A percentile compares a stretch with the other conserved stretches of the same genome.
These are phyloP conservation scores for Aspidiotus destructor DNA, from an alignment of 2,888 invertebrate species.

Conservation along the genomic window DNA sequence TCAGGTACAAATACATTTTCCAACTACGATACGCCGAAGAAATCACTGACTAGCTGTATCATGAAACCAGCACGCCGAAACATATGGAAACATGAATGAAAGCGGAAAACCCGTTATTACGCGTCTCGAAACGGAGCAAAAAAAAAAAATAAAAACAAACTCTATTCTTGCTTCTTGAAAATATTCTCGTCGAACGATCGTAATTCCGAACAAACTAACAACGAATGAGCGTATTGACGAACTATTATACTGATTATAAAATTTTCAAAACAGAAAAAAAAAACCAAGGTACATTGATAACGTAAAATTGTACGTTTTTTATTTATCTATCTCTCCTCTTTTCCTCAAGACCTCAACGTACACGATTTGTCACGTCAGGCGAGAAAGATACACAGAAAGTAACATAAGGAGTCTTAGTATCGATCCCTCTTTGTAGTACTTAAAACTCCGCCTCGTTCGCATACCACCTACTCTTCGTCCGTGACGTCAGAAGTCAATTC, in stretches of 20 bases:
- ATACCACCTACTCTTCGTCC: conserved; percentile 13
- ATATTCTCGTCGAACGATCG: too few species aligned
- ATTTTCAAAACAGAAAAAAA: too few species aligned
- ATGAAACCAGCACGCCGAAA: background rate
- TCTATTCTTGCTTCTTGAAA: too few species aligned
- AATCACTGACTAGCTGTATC: background rate
- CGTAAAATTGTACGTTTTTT: too few species aligned
- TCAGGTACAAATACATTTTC: conserved; percentile 9
- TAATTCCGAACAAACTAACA: too few species aligned
- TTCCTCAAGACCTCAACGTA: background rate
- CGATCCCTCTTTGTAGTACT: conserved; percentile 11
- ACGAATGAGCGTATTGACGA: too few species aligned
- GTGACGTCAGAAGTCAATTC: conserved; percentile 16
- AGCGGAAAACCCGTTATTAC: background rate
- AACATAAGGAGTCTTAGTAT: conserved; percentile 11
- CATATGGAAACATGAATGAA: background rate
- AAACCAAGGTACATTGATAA: too few species aligned
- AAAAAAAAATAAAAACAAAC: too few species aligned
- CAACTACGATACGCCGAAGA: background rate
- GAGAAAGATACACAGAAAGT: conserved; percentile 10
- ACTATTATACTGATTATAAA: too few species aligned
- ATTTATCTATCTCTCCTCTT: too few species aligned
- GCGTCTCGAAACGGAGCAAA: background rate
- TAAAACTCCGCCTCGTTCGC: conserved; percentile 6
- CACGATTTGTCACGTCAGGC: conserved; percentile 10